Evolutionary conservation across 2,113 vertebrate species (phyloP), one percentile per base, ranked within the genome.

Genomic region (Ceuthmochares aereus): DNA sequence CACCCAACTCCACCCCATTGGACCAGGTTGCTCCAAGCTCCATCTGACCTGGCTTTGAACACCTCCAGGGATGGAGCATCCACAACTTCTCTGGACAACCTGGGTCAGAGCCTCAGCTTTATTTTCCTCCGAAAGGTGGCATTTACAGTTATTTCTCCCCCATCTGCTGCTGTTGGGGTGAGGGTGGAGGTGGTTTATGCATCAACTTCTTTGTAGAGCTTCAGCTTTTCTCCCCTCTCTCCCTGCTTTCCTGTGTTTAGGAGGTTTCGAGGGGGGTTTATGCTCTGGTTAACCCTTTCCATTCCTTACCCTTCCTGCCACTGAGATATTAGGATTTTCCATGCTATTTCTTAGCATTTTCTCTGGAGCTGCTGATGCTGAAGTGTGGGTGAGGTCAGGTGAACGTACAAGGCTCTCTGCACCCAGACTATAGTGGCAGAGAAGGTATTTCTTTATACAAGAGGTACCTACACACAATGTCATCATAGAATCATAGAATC

Each of bases 101-200:
- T 47, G 47, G 17, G 47, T 20, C 47, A 47, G 47, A 9, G 47
- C 20, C 20, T 47, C 20, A 21, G 16, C 47, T 47, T 54, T 17
- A 10, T 58, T 81, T 36, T 19, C 8, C 26, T 29, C 34, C n/a
- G 29, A 82, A 75, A 42, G 20, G 8, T 15, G 42, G 3, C 21
- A 2, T 36, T 76, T 40, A 7, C 34, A 51, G 20, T 18, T 4
- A 8, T 25, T 25, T 68, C 42, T 52, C 54, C 0, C 3, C 15
- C 8, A 4, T 68, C 12, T 58, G n/a, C 18, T 84, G 21, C 49
- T 18, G 0, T 3, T 23, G 22, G 40, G 11, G 27, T 0, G 0
- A 10, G 40, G 14, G 5, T 37, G 32, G 51, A 62, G 9, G 9
- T 60, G 54, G 14, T 60, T 79, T 68, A 9, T 26, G 14, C 22